Conservation (phyloP, 2,888 invertebrate species). For the Hartigia nigra region DNA sequence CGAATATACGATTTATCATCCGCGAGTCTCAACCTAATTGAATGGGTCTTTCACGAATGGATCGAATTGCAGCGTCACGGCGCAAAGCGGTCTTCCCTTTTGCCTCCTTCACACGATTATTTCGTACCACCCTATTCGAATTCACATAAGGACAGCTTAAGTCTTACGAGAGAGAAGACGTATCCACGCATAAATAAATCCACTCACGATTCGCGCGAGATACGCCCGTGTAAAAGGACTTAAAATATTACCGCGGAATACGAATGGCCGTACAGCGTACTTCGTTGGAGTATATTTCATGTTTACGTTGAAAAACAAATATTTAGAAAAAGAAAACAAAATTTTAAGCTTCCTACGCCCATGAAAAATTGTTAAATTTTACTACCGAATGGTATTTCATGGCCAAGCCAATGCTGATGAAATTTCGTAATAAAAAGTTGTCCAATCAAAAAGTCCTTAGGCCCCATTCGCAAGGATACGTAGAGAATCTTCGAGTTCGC, state of each 20-base stretch:
- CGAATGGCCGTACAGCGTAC: not conserved
- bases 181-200: not conserved
- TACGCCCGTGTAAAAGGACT: not conserved
- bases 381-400: not conserved
- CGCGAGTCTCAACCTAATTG: constrained; percentile 28
- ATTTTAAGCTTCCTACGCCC: no score
- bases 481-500: not conserved
- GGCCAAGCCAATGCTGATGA: not conserved
- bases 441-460: not conserved
- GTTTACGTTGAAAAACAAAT: not conserved
- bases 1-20: constrained; percentile 28
- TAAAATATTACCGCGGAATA: not conserved
- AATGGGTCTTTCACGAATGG: constrained; percentile 36
- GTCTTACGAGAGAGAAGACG: not conserved
- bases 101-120: not conserved
- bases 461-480: not conserved
- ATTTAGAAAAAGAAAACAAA: not conserved
- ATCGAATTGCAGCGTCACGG: constrained; percentile 28
- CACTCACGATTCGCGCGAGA: not conserved
- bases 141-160: not conserved
- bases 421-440: not conserved
- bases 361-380: not conserved
- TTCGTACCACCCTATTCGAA: not conserved
- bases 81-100: not conserved
- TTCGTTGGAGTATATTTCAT: not conserved